These are phyloP conservation scores for Chlorops oryzae DNA, from an alignment of 1,140 invertebrate genomes.

Conservation along the genomic window DNA sequence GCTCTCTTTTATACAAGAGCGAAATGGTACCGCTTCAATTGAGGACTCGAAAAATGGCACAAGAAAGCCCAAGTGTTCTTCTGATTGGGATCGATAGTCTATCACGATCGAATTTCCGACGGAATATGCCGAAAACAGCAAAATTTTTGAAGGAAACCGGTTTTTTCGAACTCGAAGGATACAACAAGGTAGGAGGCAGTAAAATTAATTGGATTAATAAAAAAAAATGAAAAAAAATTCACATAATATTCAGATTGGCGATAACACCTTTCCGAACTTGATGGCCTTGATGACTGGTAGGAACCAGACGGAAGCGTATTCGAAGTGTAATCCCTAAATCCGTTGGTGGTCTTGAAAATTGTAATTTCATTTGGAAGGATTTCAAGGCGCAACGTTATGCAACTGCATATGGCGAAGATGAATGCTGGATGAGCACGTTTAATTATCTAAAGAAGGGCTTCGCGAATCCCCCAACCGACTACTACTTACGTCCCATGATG, in stretches of 20 bases:
- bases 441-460: conserved; percentile 76
- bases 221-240: conserved; percentile 9
- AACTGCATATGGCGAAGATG: conserved; percentile 75
- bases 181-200: conserved; percentile 38
- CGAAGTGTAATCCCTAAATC: conserved; percentile 51
- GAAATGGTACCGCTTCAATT: not conserved
- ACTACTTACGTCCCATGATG: conserved; percentile 71
- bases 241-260: conserved; percentile 51
- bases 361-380: conserved; percentile 74
- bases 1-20: conserved; percentile 31
- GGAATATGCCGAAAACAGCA: conserved; percentile 28
- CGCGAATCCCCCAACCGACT: conserved; percentile 68
- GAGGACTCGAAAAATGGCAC: not conserved
- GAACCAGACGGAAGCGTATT: conserved; percentile 46
- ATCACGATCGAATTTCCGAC: conserved; percentile 47
- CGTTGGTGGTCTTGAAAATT: conserved; percentile 53
- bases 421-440: conserved; percentile 64
- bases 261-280: conserved; percentile 77
- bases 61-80: conserved; percentile 24
- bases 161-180: conserved; percentile 35
- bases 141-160: conserved; percentile 22
- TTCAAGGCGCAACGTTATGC: conserved; percentile 64
- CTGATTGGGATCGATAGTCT: conserved; percentile 40
- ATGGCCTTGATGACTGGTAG: conserved; percentile 69
- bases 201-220: conserved; percentile 12